phyloP scores from a whole-genome alignment of 2,888 invertebrate species.

The Labia minor region DNA sequence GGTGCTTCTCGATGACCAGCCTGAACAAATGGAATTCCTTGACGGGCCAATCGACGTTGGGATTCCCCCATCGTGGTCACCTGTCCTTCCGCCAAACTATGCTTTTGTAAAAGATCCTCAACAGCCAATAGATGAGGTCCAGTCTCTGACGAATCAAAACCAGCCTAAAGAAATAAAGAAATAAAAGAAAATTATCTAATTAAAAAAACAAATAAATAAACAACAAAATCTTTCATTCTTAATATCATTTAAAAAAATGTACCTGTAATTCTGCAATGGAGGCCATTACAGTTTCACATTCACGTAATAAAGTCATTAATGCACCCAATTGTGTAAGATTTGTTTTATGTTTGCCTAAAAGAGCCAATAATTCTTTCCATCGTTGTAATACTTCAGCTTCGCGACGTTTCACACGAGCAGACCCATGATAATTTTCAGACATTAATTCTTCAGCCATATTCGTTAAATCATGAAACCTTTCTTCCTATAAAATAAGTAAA shows the following conservation, averaged over 20 bases:
- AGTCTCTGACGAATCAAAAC: conserved; percentile 72
- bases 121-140: conserved; percentile 90
- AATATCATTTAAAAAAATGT: too few relatives aligned
- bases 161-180: conserved; percentile 38
- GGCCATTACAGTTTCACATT: conserved; percentile 78
- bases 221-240: background rate
- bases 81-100: conserved; percentile 83
- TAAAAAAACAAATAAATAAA: background rate
- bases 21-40: conserved; percentile 47
- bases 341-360: conserved; percentile 71
- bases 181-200: background rate
- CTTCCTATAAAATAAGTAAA: conserved; percentile 46
- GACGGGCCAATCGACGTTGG: conserved; percentile 62
- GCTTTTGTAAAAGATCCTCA: conserved; percentile 88
- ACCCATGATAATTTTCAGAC: conserved; percentile 81
- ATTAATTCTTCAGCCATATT: conserved; percentile 89
- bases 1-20: conserved; percentile 47
- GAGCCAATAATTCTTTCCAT: conserved; percentile 75
- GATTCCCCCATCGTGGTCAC: conserved; percentile 81
- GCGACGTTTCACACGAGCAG: conserved; percentile 60
- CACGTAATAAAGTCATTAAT: conserved; percentile 77
- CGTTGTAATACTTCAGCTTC: conserved; percentile 69
- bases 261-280: conserved; percentile 77
- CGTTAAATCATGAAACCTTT: conserved; percentile 85
- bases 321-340: conserved; percentile 69